Evolutionary conservation across 2,113 vertebrate species (phyloP), one percentile per base, ranked within the genome.

Genomic region (Tupaia tana): DNA sequence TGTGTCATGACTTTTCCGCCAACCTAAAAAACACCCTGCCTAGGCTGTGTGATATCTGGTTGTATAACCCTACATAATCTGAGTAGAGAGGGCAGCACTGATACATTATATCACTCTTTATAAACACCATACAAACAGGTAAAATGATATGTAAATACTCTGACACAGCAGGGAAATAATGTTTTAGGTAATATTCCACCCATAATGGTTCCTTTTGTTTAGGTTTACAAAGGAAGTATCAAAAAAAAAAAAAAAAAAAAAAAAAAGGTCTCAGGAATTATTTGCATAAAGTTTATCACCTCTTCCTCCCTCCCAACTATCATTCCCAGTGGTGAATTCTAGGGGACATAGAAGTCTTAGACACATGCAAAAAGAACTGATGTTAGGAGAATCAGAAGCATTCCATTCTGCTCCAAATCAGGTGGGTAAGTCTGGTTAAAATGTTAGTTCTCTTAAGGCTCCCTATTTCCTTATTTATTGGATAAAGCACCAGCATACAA

Each of bases 171-270:
- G 18, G 77, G 69, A 91, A 82, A 94, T 64, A 91, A 75, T 31
- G 25, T 63, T 92, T 92, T 81, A 94, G 64, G 66, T 78, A 95
- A 75, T 79, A 56, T 70, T 93, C n/a, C 66, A 88, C 19, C 34
- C 19, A 54, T 64, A 71, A 93, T 75, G 58, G 59, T 82, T 43
- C 43, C 43, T 43, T 94, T 67, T 93, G 90, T 71, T 86, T 92
- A 90, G 71, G 82, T 8, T 67, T 27, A 73, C 6, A 90, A 0
- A 59, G 54, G 27, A 90, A 78, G 64, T 81, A 22, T 73, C 31
- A 90, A 34, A 25, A 93, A 79, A 43, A 43, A 43, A 6, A 43
- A 93, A 79, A 43, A 43, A 43, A 6, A 43, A 43, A 43, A 43
- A 43, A 43, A 43, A 43, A 43, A 43, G 43, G 56, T 95, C 63